These are phyloP conservation scores for Caenorhabditis imperialis DNA, from an alignment of 2,888 invertebrate species.

Conservation along the genomic window DNA sequence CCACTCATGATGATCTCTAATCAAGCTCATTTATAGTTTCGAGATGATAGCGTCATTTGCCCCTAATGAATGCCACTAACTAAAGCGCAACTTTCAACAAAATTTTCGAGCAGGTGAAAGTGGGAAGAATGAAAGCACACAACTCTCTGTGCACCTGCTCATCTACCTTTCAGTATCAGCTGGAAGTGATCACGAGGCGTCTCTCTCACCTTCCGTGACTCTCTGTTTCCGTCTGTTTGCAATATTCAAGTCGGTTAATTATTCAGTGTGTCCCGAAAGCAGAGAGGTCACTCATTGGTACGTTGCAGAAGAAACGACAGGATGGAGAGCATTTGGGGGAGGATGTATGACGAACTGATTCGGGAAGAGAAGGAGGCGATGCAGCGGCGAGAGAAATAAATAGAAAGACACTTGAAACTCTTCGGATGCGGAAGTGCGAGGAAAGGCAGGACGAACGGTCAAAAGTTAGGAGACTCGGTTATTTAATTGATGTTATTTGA, in stretches of 20 bases:
- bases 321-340: conserved; percentile 27
- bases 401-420: conserved; percentile 20
- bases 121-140: too few relatives aligned
- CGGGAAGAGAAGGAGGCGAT: conserved; percentile 2
- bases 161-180: too few relatives aligned
- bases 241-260: conserved; percentile 32
- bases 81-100: too few relatives aligned
- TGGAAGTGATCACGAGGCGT: conserved; percentile 22
- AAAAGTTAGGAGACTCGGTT: conserved; percentile 1
- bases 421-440: conserved; percentile 28
- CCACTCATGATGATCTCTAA: too few relatives aligned
- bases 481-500: too few relatives aligned
- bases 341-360: conserved; percentile 19
- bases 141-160: too few relatives aligned
- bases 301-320: conserved; percentile 22
- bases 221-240: conserved; percentile 26
- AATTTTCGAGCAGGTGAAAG: too few relatives aligned
- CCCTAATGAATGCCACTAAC: too few relatives aligned
- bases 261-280: conserved; percentile 6
- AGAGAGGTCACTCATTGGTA: conserved; percentile 31
- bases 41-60: too few relatives aligned
- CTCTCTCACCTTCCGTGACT: neutral
- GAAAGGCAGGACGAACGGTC: conserved; percentile 24
- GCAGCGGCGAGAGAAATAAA: neutral
- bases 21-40: too few relatives aligned